Evolutionary conservation across 1,140 invertebrate species (phyloP), one percentile per base, ranked within the genome.

Genomic region (Bactericera cockerelli): DNA sequence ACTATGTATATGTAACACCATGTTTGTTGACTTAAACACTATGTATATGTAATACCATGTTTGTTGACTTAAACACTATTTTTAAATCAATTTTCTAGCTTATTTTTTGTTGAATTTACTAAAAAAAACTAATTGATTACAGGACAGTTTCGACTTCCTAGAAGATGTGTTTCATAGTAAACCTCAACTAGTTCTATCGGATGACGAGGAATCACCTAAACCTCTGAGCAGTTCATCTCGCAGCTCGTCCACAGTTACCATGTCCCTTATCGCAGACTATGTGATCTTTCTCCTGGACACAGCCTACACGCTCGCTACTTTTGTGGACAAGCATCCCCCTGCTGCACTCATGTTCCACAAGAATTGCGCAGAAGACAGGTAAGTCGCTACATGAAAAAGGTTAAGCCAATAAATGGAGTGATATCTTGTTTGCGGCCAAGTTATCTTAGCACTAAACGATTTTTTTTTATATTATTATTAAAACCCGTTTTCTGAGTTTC

Each of bases 291-390:
- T 49, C 8, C 22, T 49, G 22, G 42, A 49, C 42, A 10, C 42
- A 8, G 42, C 42, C n/a, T 49, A 19, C n/a, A 49, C 42, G 8
- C n/a, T 49, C 4, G 42, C 42, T n/a, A 49, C 42, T 4, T 49
- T 49, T 49, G 42, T 49, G n/a, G 42, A 49, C n/a, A 49, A 49
- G 19, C 19, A 49, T n/a, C 42, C 42, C 22, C 42, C 42, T 4
- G 42, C 42, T 8, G 42, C 42, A 4, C 42, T 10, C n/a, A 49
- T 49, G 42, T 49, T 49, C n/a, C 42, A 49, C n/a, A 4, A n/a
- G 42, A 49, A 49, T n/a, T 49, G 42, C 19, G 6, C 19, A 10
- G 42, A 49, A 22, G 42, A 49, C 19, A 4, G 42, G 42, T 49
- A 16, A 49, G 42, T 49, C 19, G 42, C 33, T 11, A 36, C 16